Base-by-base conservation (phyloP, 2,888 invertebrate species). In the Bellardia bayeri region DNA sequence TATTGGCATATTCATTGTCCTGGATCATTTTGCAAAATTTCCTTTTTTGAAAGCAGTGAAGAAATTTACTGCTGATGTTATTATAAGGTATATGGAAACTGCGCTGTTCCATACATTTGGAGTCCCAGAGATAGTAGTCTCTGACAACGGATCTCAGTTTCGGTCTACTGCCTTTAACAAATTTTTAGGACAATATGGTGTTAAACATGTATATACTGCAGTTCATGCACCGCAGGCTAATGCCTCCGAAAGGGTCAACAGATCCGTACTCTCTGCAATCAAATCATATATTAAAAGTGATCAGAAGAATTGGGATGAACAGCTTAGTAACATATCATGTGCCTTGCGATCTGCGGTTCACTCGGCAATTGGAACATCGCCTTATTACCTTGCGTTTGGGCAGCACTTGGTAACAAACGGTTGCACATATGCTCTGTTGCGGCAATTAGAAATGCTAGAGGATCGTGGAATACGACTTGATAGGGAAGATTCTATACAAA, bases 101-200 rank as follows among this genome's bases (percentile, higher is more conserved):
- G 87, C 90, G 5, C n/a, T 88, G 4, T 90, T 91, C 79, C 81
- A 89, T 23, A 37, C 89, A 6, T 91, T 90, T 88, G 91, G 90
- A 6, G 90, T 90, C n/a, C 89, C 90, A 1, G 85, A 89, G 40
- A 40, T 8, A 6, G 40, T 63, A n/a, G 40, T 63, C 8, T 63
- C 63, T 0, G 37, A 63, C 37, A 91, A 91, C 79, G 91, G 91
- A 7, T 69, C 86, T 1, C 90, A 91, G 74, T 91, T 90, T 82
- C 71, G 72, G 7, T 82, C 89, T 0, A 82, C 85, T 8, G n/a
- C 82, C 56, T 89, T 85, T 63, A 78, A 86, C 6, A 7, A 16
- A 1, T 63, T 89, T 16, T 49, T 88, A 6, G 78, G 11, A 8
- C 51, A 16, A 6, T 78, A 83, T 14, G 45, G 45, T 3, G 64